phyloP scores from a whole-genome alignment of 2,113 vertebrate species.

The Phainopepla nitens region DNA sequence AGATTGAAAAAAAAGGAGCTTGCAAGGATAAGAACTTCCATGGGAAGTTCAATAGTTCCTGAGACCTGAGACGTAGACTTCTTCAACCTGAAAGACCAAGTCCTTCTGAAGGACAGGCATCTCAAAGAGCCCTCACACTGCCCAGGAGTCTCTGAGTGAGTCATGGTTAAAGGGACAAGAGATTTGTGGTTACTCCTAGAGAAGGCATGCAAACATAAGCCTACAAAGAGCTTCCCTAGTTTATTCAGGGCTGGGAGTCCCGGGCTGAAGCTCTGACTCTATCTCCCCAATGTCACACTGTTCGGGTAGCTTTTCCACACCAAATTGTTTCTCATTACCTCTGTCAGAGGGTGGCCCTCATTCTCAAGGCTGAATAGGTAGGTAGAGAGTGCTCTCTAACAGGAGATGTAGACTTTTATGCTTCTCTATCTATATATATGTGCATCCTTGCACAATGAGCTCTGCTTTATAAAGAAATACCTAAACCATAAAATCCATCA shows the following conservation, averaged over 20 bases:
- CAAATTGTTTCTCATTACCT: neutral
- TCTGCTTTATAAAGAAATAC: neutral
- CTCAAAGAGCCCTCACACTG: neutral
- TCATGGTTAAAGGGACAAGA: neutral
- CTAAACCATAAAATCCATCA: neutral
- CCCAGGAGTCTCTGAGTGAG: neutral
- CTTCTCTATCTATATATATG: neutral
- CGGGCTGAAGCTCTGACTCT: neutral
- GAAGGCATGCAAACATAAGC: neutral
- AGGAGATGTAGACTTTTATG: neutral
- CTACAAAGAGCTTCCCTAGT: neutral
- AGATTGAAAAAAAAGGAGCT: neutral
- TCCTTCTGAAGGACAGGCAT: neutral
- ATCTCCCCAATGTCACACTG: accelerated
- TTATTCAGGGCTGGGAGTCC: neutral
- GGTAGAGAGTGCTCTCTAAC: neutral
- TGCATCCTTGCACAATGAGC: neutral
- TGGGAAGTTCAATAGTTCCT: neutral
- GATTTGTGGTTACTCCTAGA: neutral
- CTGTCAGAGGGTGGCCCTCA: neutral
- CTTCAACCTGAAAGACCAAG: neutral
- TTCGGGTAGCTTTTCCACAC: neutral
- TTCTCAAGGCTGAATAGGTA: neutral
- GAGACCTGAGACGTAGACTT: neutral
- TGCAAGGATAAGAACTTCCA: neutral